Evolutionary conservation across 2,797 vertebrate genomes (phyloP), one percentile per base, ranked within the genome.

Genomic region (Gymnodraco acuticeps): DNA sequence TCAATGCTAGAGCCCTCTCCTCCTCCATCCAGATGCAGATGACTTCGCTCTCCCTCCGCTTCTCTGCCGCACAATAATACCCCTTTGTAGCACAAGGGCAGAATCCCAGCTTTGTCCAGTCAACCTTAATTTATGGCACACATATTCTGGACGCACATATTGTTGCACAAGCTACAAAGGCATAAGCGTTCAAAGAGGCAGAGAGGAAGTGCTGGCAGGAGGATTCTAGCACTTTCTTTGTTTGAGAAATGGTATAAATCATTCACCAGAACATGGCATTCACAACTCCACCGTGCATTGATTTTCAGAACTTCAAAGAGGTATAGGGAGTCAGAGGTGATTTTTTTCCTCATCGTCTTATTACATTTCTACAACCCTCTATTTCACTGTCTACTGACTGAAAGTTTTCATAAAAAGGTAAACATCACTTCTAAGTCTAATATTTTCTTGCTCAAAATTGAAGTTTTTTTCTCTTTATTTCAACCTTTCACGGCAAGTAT

Each of bases 41-140:
- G 91, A 93, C 90, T 94, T 90, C 76, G 86, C 82, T 80, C 85
- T 85, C 85, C 85, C 87, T 80, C 89, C 70, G 84, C 89, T 82
- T 88, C 89, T 91, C 82, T 79, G 83, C 86, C 41, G 74, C 84
- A 90, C 88, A 92, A 94, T 93, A 94, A 95, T 94, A 93, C 89
- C 86, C 89, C 85, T 94, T 94, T 94, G 92, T 94, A 92, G 92
- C 86, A 77, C 68, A 43, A 93, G 93, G 94, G 88, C 89, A 92
- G 88, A 93, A 92, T 92, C 91, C 91, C 93, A 95, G 93, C 92
- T 95, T 93, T 93, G 93, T 94, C 93, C 90, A 92, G 93, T 94
- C 93, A 95, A 93, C 92, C 93, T 93, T 95, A 94, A 95, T 95
- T 95, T 93, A 94, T 94, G 91, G 90, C 92, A 88, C 90, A 92